Conservation (phyloP, 2,113 vertebrate species). For the Dasyurus viverrinus region DNA sequence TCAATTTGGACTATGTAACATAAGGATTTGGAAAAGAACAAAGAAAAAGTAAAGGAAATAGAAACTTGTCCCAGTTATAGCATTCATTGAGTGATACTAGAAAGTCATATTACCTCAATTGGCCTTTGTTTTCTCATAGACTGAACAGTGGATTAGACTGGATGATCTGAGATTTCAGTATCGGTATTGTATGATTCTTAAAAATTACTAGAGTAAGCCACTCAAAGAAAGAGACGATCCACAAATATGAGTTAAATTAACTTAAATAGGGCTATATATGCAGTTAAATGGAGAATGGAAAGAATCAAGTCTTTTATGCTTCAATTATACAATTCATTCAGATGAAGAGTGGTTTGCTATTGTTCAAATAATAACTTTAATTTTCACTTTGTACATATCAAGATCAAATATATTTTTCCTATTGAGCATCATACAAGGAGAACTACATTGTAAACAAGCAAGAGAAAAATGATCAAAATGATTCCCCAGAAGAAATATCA, state of each 20-base stretch:
- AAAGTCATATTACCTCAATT: neutral
- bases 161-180: neutral
- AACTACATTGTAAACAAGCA: neutral
- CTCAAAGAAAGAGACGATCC: rapidly evolving
- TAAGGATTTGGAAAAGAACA: neutral
- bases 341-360: neutral
- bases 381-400: neutral
- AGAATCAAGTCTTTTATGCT: neutral
- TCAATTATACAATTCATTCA: neutral
- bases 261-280: rapidly evolving
- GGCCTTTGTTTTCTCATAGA: neutral
- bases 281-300: neutral
- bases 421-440: too few species aligned
- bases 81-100: neutral
- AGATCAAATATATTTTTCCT: neutral
- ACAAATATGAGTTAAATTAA: rapidly evolving
- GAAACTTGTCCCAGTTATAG: neutral
- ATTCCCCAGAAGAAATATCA: neutral
- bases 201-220: rapidly evolving
- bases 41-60: neutral
- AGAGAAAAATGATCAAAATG: rapidly evolving
- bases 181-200: neutral
- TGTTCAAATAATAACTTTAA: neutral
- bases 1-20: rapidly evolving
- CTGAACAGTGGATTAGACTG: neutral